These are phyloP conservation scores for Lissonota sp. DNA, from an alignment of 2,888 invertebrate species.

Conservation along the genomic window DNA sequence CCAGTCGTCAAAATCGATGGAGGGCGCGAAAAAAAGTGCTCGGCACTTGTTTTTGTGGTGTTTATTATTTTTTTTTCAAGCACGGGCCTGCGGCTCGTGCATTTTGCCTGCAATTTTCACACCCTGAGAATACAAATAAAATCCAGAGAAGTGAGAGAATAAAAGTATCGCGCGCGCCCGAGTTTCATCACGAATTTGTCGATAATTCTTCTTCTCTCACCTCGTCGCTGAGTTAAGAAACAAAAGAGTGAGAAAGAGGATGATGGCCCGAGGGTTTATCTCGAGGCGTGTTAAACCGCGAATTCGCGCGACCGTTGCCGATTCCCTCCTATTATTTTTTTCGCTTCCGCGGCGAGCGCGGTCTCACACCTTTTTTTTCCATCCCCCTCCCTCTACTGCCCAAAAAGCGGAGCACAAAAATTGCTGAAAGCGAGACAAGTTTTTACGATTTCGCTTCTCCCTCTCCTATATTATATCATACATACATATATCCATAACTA, in stretches of 20 bases:
- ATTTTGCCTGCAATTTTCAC: slow-evolving; percentile 69
- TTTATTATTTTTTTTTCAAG: neutral
- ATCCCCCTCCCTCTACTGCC: slow-evolving; percentile 41
- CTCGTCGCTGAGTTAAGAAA: slow-evolving; percentile 8
- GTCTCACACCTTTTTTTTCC: slow-evolving; percentile 69
- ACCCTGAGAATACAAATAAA: slow-evolving; percentile 60
- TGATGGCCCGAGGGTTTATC: slow-evolving; percentile 13
- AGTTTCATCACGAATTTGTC: slow-evolving; percentile 66
- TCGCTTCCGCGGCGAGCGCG: slow-evolving; percentile 49
- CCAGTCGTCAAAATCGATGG: neutral
- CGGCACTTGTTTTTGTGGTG: slow-evolving; percentile 11
- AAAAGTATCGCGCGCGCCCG: slow-evolving; percentile 66
- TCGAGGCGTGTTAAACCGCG: slow-evolving; percentile 41
- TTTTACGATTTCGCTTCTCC: slow-evolving; percentile 68
- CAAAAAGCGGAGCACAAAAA: slow-evolving; percentile 61
- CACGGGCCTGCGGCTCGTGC: slow-evolving; percentile 48
- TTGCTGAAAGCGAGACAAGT: slow-evolving; percentile 59
- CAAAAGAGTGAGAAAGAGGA: neutral
- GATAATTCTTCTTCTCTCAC: slow-evolving; percentile 64
- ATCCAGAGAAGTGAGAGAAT: slow-evolving; percentile 70
- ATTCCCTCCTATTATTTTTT: slow-evolving; percentile 36
- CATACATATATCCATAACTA: no score
- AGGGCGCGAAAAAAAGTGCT: slow-evolving; percentile 15
- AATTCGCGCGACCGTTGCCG: slow-evolving; percentile 37
- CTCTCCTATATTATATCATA: neutral